phyloP scores from a whole-genome alignment of 2,113 vertebrate genomes.

The Oncorhynchus tshawytscha region DNA sequence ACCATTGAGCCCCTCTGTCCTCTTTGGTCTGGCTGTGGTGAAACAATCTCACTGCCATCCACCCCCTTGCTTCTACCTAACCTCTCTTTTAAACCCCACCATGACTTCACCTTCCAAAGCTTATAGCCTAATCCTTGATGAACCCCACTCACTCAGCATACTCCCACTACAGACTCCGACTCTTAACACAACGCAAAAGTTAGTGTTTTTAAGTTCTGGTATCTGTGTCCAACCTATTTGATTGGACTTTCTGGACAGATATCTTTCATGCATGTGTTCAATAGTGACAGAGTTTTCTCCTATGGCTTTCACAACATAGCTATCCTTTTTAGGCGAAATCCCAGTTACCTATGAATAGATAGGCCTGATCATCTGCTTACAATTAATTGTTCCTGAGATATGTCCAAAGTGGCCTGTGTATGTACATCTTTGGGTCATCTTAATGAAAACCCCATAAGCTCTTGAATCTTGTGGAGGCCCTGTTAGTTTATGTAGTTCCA shows the following conservation, averaged over 20 bases:
- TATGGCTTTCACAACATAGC: background rate
- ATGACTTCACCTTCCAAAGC: slow-evolving; percentile 1
- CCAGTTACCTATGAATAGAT: background rate
- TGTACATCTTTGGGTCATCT: slow-evolving; percentile 1
- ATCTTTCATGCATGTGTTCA: background rate
- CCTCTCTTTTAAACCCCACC: background rate
- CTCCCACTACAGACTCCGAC: background rate
- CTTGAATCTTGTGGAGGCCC: background rate
- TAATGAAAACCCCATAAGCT: background rate
- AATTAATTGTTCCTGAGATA: background rate
- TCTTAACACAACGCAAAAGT: background rate
- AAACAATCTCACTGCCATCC: background rate
- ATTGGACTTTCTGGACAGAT: background rate
- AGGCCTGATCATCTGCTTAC: background rate
- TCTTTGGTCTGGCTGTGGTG: background rate
- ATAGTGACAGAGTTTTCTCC: background rate
- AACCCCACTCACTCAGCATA: background rate
- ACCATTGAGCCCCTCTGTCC: background rate
- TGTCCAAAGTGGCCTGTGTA: background rate
- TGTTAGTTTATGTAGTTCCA: background rate
- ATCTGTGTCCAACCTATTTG: background rate
- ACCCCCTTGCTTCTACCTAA: background rate
- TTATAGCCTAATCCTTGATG: background rate
- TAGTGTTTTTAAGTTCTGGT: background rate
- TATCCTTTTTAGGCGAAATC: background rate